Percentiles rank a stretch among this genome's conserved stretches.
Evolutionary conservation across 2,888 invertebrate genomes (phyloP).

Genomic region (Cephus rjabovi): DNA sequence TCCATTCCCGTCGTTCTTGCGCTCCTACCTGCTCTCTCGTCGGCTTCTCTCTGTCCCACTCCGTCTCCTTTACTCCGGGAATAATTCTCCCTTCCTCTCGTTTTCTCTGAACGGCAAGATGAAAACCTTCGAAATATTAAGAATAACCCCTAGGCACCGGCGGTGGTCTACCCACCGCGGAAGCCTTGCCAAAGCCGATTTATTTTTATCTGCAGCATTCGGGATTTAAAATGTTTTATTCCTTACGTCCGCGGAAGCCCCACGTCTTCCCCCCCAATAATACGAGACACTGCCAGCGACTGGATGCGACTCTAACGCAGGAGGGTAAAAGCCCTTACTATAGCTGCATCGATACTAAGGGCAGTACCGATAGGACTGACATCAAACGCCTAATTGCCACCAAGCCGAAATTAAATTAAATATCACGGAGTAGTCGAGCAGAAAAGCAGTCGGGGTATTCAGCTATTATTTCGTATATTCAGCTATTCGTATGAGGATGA

Average conservation of each 20-base stretch:
- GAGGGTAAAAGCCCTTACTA: too few species aligned
- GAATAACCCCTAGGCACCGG: conserved; percentile 48
- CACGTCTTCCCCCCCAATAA: conserved; percentile 1
- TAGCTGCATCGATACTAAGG: too few species aligned
- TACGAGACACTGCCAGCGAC: conserved; percentile 14
- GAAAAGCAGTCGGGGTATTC: too few species aligned
- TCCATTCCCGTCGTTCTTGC: too few species aligned
- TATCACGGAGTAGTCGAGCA: conserved; percentile 14
- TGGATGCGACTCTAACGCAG: background rate
- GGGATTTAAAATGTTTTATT: conserved; percentile 43
- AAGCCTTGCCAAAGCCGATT: conserved; percentile 62
- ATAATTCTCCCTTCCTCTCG: conserved; percentile 14
- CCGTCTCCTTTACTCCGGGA: too few species aligned
- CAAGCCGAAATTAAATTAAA: conserved; percentile 46
- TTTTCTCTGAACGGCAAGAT: conserved; percentile 32
- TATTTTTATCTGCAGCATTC: conserved; percentile 54
- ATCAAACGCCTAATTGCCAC: conserved; percentile 33
- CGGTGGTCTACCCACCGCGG: conserved; percentile 33
- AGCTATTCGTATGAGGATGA: too few species aligned
- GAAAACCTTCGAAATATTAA: conserved; percentile 63
- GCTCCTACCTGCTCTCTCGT: too few species aligned
- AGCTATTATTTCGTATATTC: too few species aligned
- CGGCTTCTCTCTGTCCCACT: too few species aligned
- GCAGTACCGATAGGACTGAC: conserved; percentile 10
- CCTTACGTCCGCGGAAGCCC: conserved; percentile 7